A percentile compares a stretch with the other conserved stretches of the same genome.
Evolutionary conservation across 2,797 vertebrate genomes (phyloP).

Genomic region (Pempheris klunzingeri): DNA sequence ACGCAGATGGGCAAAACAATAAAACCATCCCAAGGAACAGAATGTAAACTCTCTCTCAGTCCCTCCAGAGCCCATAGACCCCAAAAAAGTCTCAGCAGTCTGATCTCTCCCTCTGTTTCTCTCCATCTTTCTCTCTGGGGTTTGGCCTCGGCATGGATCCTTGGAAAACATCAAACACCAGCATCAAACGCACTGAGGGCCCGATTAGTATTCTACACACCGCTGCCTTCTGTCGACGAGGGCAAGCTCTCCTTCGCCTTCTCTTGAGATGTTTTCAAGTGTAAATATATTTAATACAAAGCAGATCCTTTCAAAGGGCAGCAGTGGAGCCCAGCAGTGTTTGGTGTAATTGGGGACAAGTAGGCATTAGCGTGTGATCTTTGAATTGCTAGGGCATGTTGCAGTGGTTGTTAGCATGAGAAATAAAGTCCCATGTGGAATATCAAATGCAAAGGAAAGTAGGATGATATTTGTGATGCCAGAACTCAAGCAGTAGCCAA

Average conservation of each 20-base stretch:
- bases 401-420: conserved; percentile 80
- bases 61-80: conserved; percentile 47
- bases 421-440: conserved; percentile 80
- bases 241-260: conserved; percentile 77
- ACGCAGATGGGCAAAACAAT: conserved; percentile 72
- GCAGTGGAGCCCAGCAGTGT: conserved; percentile 78
- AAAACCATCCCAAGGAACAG: conserved; percentile 65
- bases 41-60: conserved; percentile 70
- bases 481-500: conserved; percentile 70
- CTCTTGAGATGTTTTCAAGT: conserved; percentile 82
- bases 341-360: conserved; percentile 85
- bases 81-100: conserved; percentile 48
- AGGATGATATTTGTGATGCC: conserved; percentile 77
- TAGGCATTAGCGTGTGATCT: conserved; percentile 85
- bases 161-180: conserved; percentile 82
- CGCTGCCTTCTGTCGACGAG: conserved; percentile 78
- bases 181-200: conserved; percentile 78
- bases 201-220: conserved; percentile 85
- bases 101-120: conserved; percentile 42
- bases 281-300: conserved; percentile 85
- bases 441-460: conserved; percentile 78
- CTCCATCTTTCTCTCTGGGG: conserved; percentile 63
- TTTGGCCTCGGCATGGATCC: conserved; percentile 74
- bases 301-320: conserved; percentile 83
- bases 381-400: conserved; percentile 83